A percentile compares a stretch with the other conserved stretches of the same genome.
These are phyloP conservation scores for Alectoris magna DNA, from an alignment of 2,797 vertebrate species.

Conservation along the genomic window DNA sequence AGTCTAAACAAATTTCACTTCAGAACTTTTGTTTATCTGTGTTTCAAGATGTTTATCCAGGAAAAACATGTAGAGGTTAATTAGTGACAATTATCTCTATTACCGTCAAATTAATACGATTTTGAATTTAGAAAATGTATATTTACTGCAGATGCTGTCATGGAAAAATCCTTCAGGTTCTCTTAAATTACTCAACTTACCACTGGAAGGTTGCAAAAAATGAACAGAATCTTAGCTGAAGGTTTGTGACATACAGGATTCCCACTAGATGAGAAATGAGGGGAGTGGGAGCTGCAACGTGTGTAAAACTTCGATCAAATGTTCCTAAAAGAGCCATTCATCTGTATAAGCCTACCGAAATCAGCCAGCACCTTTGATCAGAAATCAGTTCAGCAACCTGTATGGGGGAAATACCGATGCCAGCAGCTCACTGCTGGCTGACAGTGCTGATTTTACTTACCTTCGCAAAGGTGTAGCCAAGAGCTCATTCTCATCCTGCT, in stretches of 20 bases:
- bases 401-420: background rate
- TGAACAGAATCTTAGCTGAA: background rate
- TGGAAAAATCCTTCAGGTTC: background rate
- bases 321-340: background rate
- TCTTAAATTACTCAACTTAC: conserved; percentile 17
- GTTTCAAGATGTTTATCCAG: conserved; percentile 19
- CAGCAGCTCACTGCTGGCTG: background rate
- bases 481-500: background rate
- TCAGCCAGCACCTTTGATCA: background rate
- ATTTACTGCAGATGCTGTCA: conserved; percentile 23
- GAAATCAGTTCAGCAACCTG: background rate
- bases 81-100: conserved; percentile 38
- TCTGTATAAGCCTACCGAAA: background rate
- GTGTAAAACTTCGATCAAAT: background rate
- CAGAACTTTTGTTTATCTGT: conserved; percentile 26
- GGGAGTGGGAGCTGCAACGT: background rate
- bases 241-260: background rate
- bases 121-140: conserved; percentile 38
- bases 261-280: background rate
- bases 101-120: conserved; percentile 39
- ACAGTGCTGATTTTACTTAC: background rate
- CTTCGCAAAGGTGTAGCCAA: background rate
- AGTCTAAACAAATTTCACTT: background rate
- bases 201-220: background rate
- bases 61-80: conserved; percentile 25